Percentiles rank a stretch among this genome's conserved stretches.
phyloP scores from a whole-genome alignment of 2,113 vertebrate species.

The Brevimyrus niger region DNA sequence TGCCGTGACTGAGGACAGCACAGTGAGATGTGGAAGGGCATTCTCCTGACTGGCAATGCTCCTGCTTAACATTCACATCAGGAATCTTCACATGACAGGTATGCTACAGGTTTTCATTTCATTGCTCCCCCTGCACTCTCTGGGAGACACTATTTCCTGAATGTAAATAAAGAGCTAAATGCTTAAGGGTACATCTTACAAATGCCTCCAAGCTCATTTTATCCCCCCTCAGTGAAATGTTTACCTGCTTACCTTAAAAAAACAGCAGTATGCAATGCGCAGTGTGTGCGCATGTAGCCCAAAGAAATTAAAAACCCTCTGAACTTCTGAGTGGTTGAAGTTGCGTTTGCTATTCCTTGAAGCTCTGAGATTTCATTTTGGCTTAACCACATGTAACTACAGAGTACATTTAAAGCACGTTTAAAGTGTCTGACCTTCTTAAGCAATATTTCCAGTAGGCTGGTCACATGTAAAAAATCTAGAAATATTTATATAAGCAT shows the following conservation, averaged over 20 bases:
- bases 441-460: not conserved
- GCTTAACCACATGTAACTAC: not conserved
- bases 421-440: not conserved
- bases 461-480: not conserved
- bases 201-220: not conserved
- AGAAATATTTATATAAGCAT: not conserved
- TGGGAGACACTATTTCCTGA: not conserved
- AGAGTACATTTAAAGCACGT: not conserved
- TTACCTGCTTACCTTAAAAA: not conserved
- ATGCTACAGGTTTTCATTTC: not conserved
- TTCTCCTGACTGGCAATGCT: not conserved
- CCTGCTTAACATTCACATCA: slow-evolving; percentile 6
- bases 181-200: not conserved
- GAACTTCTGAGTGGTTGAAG: not conserved
- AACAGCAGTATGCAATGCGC: not conserved
- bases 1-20: not conserved
- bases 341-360: not conserved
- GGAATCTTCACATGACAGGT: not conserved
- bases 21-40: not conserved
- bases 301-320: not conserved
- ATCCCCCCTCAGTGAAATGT: not conserved
- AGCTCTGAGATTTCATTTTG: not conserved
- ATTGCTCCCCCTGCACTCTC: not conserved
- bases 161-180: not conserved
- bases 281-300: not conserved